Evolutionary conservation across 2,888 invertebrate genomes (phyloP), one percentile per base, ranked within the genome.

Genomic region (Chromoteleia sp.): DNA sequence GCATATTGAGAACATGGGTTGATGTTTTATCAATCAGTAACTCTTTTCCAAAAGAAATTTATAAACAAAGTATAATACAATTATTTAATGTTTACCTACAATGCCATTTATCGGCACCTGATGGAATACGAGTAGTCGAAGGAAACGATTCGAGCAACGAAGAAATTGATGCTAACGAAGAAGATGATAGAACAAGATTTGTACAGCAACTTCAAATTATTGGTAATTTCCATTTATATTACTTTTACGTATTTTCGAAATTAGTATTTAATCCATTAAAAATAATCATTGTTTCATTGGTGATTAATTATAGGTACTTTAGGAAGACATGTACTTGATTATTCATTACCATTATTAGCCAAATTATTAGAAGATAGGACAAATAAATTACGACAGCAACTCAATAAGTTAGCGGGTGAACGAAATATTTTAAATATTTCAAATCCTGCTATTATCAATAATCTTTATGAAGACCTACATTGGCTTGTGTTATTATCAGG

Each of bases 401-500:
- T 94, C 30, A 91, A 89, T 56, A 85, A 84, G 58, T 45, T 90
- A n/a, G 85, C 87, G 0, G 83, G 77, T 21, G 86, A 86, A 50
- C 80, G 81, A 14, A 83, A 87, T 52, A 43, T 84, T 1, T 71
- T 85, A 33, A 85, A 85, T 48, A 74, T 70, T 10, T 81, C 86
- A 0, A 82, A 70, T 21, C 65, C 84, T 0, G 90, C 91, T 17
- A 92, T 93, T 17, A 89, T 97, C 25, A 93, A 94, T 75, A 93
- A 93, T 58, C 92, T 98, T 30, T 97, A 96, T 88, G 98, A 98
- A 92, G 98, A 98, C 92, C 92, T 98, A 17, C 97, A 98, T 91
- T 98, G 98, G 98, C 93, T 97, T 25, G 92, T 98, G 21, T 94
- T 98, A 87, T 94, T 98, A 63, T 81, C 92, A 90, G 96, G 96